These are phyloP conservation scores for Microtus richardsoni DNA, from an alignment of 2,113 vertebrate genomes.

Conservation along the genomic window DNA sequence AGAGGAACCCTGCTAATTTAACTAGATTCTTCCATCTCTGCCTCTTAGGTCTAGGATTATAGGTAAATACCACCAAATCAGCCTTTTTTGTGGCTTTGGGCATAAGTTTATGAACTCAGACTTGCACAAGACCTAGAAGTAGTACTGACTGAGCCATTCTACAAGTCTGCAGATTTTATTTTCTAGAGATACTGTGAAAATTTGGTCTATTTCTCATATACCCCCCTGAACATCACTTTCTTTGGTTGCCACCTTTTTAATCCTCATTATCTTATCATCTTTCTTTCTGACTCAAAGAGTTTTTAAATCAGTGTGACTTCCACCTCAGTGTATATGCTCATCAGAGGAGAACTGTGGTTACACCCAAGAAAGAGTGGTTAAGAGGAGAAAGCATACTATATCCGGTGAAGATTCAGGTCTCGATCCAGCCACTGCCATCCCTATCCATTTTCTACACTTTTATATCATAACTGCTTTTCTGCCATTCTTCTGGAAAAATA, in stretches of 20 bases:
- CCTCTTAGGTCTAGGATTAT: neutral
- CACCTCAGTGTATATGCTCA: neutral
- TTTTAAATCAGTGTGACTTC: neutral
- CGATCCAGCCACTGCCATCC: neutral
- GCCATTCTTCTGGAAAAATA: neutral
- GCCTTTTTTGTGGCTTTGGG: neutral
- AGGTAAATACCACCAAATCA: neutral
- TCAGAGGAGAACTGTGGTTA: neutral
- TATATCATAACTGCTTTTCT: neutral
- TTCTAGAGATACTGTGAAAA: neutral
- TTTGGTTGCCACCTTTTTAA: neutral
- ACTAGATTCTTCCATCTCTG: neutral
- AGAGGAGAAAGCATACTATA: rapidly evolving
- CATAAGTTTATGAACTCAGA: neutral
- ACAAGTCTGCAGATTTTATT: neutral
- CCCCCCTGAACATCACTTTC: neutral
- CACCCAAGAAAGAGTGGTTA: neutral
- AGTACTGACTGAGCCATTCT: neutral
- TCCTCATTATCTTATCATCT: neutral
- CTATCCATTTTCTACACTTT: too few relatives aligned
- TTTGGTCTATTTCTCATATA: neutral
- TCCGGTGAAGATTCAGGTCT: neutral
- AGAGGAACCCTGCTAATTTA: neutral
- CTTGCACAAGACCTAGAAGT: neutral
- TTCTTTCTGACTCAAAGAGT: neutral